Conservation (phyloP, 2,888 invertebrate species). For the Pandemis cinnamomeana region DNA sequence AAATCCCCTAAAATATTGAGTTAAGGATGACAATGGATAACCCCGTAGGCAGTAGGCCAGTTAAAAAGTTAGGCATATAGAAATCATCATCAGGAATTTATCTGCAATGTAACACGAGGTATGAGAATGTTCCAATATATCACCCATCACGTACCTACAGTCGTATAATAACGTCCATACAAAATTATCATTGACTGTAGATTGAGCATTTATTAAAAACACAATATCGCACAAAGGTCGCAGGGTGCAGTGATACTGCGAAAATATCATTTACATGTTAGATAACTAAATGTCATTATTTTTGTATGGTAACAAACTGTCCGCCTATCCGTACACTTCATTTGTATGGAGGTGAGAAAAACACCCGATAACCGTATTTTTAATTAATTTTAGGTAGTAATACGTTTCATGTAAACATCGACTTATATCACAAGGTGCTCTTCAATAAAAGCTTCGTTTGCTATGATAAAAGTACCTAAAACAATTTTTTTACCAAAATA, state of each 20-base stretch:
- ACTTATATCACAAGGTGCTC: slow-evolving; percentile 13
- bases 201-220: slow-evolving; percentile 69
- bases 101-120: slow-evolving; percentile 18
- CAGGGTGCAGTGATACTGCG: slow-evolving; percentile 60
- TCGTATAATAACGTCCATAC: slow-evolving; percentile 18
- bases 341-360: slow-evolving; percentile 21
- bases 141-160: slow-evolving; percentile 14
- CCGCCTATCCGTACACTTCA: slow-evolving; percentile 32
- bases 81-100: background rate
- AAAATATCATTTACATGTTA: slow-evolving; percentile 61
- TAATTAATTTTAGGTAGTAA: slow-evolving; percentile 33
- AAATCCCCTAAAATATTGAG: too few species aligned
- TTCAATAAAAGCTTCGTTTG: background rate
- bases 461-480: slow-evolving; percentile 1
- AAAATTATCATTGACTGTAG: slow-evolving; percentile 19
- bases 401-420: slow-evolving; percentile 8
- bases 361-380: slow-evolving; percentile 22
- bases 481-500: background rate
- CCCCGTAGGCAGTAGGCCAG: background rate
- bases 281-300: slow-evolving; percentile 67
- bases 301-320: slow-evolving; percentile 48
- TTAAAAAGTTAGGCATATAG: background rate
- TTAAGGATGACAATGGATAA: background rate
- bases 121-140: slow-evolving; percentile 24
- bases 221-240: slow-evolving; percentile 65